A percentile compares a stretch with the other conserved stretches of the same genome.
Evolutionary conservation across 2,113 vertebrate genomes (phyloP).

Genomic region (Saccopteryx leptura): DNA sequence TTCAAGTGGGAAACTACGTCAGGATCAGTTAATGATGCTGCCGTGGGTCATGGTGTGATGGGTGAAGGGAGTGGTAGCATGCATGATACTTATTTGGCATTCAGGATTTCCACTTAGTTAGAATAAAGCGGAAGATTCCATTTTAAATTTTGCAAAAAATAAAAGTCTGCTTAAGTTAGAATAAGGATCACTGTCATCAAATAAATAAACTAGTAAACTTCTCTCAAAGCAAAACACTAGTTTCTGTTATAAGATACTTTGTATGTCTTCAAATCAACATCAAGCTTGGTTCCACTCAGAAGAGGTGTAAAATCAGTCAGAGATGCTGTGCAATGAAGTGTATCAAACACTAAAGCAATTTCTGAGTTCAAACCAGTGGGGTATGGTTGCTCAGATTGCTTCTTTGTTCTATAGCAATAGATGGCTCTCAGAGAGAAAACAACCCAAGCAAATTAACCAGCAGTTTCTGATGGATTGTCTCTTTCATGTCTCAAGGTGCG

Average conservation of each 20-base stretch:
- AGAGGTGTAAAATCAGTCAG: not conserved
- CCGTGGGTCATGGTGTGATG: fast-evolving
- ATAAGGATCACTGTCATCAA: slow-evolving; percentile 25
- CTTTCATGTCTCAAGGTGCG: not conserved
- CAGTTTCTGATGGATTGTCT: not conserved
- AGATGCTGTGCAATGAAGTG: not conserved
- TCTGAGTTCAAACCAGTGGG: not conserved
- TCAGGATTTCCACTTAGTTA: not conserved
- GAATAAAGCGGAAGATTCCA: not conserved
- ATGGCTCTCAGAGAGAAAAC: not conserved
- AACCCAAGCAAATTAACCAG: not conserved
- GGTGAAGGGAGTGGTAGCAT: too few species aligned
- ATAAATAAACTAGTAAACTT: not conserved
- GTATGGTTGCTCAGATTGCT: not conserved
- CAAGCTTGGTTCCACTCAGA: not conserved
- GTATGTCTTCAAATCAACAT: not conserved
- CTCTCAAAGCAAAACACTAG: not conserved
- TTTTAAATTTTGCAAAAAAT: slow-evolving; percentile 32
- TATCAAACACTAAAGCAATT: not conserved
- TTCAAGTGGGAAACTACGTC: not conserved
- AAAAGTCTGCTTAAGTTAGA: not conserved
- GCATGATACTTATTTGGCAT: not conserved
- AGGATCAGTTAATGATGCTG: not conserved
- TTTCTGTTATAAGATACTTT: not conserved
- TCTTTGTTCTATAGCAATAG: not conserved